Evolutionary conservation across 2,797 vertebrate genomes (phyloP).

Genomic region (Florisuga fusca): DNA sequence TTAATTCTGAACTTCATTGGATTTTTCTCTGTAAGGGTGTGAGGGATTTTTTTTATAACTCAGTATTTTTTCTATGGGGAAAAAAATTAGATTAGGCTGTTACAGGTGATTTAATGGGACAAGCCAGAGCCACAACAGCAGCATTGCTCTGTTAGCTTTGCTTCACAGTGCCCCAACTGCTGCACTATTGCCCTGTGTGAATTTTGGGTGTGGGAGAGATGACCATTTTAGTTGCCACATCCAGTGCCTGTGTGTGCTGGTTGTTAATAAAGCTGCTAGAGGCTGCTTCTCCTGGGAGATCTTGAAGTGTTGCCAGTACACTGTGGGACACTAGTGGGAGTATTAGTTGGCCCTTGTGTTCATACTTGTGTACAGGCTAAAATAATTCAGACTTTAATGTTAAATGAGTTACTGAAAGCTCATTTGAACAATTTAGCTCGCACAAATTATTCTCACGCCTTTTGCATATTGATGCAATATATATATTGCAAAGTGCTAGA

Average conservation of each 20-base stretch:
- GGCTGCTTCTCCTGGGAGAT: not conserved
- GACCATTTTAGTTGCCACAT: not conserved
- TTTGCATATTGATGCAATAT: not conserved
- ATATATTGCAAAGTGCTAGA: not conserved
- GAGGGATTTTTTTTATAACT: not conserved
- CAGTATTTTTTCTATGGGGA: not conserved
- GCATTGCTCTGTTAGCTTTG: not conserved
- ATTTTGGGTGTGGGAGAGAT: not conserved
- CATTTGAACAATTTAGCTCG: not conserved
- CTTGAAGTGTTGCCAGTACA: not conserved
- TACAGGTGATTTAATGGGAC: not conserved
- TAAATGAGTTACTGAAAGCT: slow-evolving; percentile 42
- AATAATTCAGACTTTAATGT: not conserved
- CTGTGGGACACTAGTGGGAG: not conserved
- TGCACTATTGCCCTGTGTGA: not conserved
- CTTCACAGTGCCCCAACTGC: not conserved
- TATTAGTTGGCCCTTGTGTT: not conserved
- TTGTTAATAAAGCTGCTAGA: not conserved
- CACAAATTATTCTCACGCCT: not conserved
- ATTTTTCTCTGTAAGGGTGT: not conserved
- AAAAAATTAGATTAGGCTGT: not conserved
- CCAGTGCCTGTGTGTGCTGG: not conserved
- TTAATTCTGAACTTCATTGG: not conserved
- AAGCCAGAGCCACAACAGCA: not conserved
- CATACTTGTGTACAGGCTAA: not conserved